Conservation (phyloP, 2,888 invertebrate genomes). For the Iselma pallidipennis region DNA sequence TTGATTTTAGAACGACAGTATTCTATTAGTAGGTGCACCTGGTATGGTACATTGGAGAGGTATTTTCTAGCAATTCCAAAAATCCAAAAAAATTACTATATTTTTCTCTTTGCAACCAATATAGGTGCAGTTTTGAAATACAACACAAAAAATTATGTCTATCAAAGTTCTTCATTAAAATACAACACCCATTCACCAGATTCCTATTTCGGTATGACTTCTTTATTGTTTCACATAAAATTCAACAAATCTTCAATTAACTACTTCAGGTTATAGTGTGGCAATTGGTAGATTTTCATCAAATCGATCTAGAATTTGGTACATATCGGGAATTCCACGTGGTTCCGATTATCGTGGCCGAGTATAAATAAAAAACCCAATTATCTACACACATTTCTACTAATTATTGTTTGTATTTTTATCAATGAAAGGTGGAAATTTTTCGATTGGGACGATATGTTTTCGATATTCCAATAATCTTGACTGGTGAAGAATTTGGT, state of each 20-base stretch:
- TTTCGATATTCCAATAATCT: constrained; percentile 4
- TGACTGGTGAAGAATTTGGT: constrained; percentile 60
- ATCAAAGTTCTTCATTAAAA: not conserved
- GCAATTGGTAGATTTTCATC: constrained; percentile 53
- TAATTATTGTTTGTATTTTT: not conserved
- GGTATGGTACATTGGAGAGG: constrained; percentile 62
- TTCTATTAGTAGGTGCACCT: constrained; percentile 61
- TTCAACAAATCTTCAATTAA: not conserved
- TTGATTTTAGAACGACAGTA: constrained; percentile 39
- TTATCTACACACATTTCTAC: constrained; percentile 12
- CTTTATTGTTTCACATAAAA: not conserved
- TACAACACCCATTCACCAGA: not conserved
- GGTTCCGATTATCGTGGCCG: constrained; percentile 47
- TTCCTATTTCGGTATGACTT: not conserved
- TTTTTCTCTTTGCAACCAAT: not conserved
- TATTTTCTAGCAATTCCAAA: constrained; percentile 26
- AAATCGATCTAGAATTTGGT: constrained; percentile 48
- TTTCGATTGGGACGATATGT: constrained; percentile 2
- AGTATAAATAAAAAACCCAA: constrained; percentile 28
- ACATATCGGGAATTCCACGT: constrained; percentile 62
- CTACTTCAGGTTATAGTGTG: not conserved
- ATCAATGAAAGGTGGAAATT: constrained; percentile 25
- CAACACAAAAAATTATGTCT: not conserved
- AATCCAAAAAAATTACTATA: not conserved
- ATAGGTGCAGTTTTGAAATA: not conserved